These are phyloP conservation scores for Conistra vaccinii DNA, from an alignment of 2,888 invertebrate species.

Conservation along the genomic window DNA sequence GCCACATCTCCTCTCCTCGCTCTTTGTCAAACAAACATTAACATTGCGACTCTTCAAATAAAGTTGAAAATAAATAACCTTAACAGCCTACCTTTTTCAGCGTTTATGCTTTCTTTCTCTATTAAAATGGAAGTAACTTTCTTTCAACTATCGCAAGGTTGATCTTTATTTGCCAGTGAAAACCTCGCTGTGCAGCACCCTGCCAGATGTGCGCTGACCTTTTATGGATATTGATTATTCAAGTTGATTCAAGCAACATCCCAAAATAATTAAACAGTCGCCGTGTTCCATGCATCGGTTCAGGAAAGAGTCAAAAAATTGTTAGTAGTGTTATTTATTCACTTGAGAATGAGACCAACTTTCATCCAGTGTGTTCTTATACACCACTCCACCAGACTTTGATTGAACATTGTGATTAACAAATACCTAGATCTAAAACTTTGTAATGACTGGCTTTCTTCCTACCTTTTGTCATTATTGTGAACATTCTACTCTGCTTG, in stretches of 20 bases:
- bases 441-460: background rate
- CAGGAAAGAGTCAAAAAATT: background rate
- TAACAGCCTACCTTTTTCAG: background rate
- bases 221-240: background rate
- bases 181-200: too few species aligned
- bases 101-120: background rate
- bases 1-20: too few species aligned
- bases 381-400: background rate
- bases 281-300: background rate
- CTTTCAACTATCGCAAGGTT: background rate
- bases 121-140: background rate
- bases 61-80: background rate
- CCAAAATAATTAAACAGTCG: background rate
- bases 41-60: background rate
- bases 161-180: background rate
- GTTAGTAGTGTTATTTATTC: background rate
- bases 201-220: background rate
- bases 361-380: background rate
- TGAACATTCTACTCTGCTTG: slow-evolving; percentile 12
- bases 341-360: background rate
- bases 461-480: background rate
- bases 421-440: background rate
- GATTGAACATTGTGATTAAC: slow-evolving; percentile 1
- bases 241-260: background rate
- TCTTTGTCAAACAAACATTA: background rate